Evolutionary conservation across 1,140 invertebrate genomes (phyloP), one percentile per base, ranked within the genome.

Genomic region (Glossosoma conforme): DNA sequence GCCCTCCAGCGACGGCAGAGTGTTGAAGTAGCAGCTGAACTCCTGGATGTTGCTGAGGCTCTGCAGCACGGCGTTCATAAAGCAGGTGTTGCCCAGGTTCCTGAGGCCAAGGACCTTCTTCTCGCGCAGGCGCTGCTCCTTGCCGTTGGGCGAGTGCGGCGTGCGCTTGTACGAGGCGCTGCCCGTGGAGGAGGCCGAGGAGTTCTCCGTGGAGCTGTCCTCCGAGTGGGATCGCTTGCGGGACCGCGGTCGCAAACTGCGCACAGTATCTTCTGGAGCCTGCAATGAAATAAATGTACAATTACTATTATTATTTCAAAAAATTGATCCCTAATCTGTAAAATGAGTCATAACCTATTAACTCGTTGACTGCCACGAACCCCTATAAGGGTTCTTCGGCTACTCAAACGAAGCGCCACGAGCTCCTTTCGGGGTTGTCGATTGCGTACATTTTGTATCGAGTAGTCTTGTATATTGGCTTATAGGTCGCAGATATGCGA

Each of bases 21-120:
- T 81, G 66, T 84, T 89, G 54, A 91, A 86, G 65, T 89, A 90
- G 54, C 81, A 83, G 69, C 84, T 87, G 69, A 91, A 91, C 62
- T 89, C 84, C 63, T 87, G 82, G 63, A 91, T 90, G 69, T 91
- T 90, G 66, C 87, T 89, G 60, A 92, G 76, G 56, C 86, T 89
- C 63, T 92, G 89, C 44, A 91, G 72, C 33, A 91, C 87, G 45
- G 87, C 86, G 72, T 90, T 91, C 88, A 92, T 92, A 68, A 91
- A 92, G 68, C 88, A 91, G 51, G 88, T 91, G 63, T 92, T 92
- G 52, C 88, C 89, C 64, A 91, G 75, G 74, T 92, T 92, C 61
- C 86, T 77, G 59, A 91, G 75, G 20, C 89, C 89, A 54, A 89
- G 81, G 37, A 85, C 79, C 70, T 81, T 83, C 60, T 81, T 83